phyloP scores from a whole-genome alignment of 2,797 vertebrate genomes.

The Dendrocincla tyrannina region DNA sequence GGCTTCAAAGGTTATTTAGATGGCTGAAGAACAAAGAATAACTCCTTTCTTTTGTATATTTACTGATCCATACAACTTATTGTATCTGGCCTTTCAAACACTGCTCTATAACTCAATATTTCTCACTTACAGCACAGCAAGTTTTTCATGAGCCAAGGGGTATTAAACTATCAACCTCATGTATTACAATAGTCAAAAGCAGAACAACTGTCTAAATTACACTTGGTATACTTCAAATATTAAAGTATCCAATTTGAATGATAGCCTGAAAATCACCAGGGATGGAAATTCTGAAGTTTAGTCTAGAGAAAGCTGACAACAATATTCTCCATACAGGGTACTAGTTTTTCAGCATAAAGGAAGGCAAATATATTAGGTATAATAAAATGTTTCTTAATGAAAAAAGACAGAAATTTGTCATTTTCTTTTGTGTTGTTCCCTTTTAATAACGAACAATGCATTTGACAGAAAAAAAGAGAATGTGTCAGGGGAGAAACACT shows the following conservation, averaged over 20 bases:
- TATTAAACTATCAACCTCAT: neutral
- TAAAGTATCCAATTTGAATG: neutral
- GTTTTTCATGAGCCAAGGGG: neutral
- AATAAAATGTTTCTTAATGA: neutral
- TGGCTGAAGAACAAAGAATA: neutral
- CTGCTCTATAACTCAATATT: neutral
- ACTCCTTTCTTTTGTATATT: neutral
- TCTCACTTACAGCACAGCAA: neutral
- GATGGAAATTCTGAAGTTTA: neutral
- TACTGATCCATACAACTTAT: neutral
- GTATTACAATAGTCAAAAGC: neutral
- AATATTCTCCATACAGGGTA: neutral
- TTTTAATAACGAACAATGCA: slow-evolving; percentile 2
- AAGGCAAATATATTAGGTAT: neutral
- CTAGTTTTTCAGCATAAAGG: neutral
- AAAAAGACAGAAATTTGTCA: neutral
- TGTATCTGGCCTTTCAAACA: neutral
- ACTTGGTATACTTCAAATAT: neutral
- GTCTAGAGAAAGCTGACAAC: neutral
- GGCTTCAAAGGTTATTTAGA: neutral
- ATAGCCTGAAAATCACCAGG: neutral
- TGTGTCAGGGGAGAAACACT: neutral
- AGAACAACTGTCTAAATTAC: neutral
- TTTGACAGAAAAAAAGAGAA: neutral
- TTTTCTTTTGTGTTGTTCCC: neutral